Evolutionary conservation across 1,140 invertebrate genomes (phyloP), one percentile per base, ranked within the genome.

Genomic region (Camponotus floridanus): DNA sequence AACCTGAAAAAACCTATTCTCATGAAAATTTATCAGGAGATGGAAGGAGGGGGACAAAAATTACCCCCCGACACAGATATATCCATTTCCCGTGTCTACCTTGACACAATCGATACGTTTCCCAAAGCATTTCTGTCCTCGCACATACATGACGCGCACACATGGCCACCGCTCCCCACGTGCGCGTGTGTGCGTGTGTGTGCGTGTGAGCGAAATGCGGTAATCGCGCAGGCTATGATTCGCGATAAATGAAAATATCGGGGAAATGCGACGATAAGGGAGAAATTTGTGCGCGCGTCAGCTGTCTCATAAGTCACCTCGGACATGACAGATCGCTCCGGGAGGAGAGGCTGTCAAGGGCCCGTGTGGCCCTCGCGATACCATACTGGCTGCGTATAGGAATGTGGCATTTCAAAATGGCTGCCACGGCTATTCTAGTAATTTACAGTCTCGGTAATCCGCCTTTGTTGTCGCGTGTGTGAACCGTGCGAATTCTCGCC

Each of bases 351-450:
- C 26, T 26, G 26, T 26, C 26, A 26, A 26, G 26, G 26, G 26
- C 26, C 26, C 26, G 26, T 26, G 26, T 36, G 68, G 31, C 68
- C 36, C 2, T 39, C 6, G 36, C 36, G 36, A 39, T 39, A 39
- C 36, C 36, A 18, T 9, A 26, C 68, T 48, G 68, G 31, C 26
- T 18, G 42, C 45, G 92, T 91, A 89, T 91, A 95, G 94, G 95
- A 95, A 95, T 95, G 95, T 95, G 94, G 94, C 94, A 95, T 94
- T 95, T 95, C 95, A 95, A 95, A 94, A 95, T 95, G 95, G 95
- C 95, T 94, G 93, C 95, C 93, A 95, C 42, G 9, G 94, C 94
- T 94, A 94, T 94, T 95, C 94, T 95, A 93, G 93, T 94, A 95
- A 95, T 95, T 95, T 95, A 95, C 94, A 93, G 94, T 94, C 93